Percentiles rank a stretch among this genome's conserved stretches.
Evolutionary conservation across 2,888 invertebrate species (phyloP).

Genomic region (Coleophora flavipennella): DNA sequence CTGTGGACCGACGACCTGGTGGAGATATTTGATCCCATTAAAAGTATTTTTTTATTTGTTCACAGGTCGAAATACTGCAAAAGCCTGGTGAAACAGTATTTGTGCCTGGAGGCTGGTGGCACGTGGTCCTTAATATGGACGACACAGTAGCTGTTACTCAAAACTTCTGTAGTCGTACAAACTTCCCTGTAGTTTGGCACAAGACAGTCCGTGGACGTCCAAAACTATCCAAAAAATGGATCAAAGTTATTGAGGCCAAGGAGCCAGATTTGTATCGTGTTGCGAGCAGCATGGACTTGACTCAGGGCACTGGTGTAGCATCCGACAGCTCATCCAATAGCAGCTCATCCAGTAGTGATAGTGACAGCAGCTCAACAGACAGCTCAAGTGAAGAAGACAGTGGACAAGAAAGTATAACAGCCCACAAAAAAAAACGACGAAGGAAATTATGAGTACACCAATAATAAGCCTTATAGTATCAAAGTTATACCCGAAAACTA

Average conservation of each 20-base stretch:
- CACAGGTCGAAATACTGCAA: conserved; percentile 92
- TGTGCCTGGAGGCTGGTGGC: conserved; percentile 99
- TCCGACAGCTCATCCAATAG: conserved; percentile 95
- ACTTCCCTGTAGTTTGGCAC: conserved; percentile 98
- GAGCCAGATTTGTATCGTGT: conserved; percentile 84
- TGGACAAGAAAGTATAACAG: conserved; percentile 90
- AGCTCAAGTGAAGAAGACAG: conserved; percentile 81
- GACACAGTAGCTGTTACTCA: conserved; percentile 98
- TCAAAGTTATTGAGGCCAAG: conserved; percentile 77
- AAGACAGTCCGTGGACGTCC: conserved; percentile 97
- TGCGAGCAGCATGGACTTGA: conserved; percentile 88
- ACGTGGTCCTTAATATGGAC: conserved; percentile 97
- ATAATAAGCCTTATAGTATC: conserved; percentile 34
- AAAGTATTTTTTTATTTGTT: conserved; percentile 27
- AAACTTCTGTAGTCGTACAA: conserved; percentile 96
- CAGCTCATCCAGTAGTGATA: conserved; percentile 82
- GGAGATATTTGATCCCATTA: conserved; percentile 4
- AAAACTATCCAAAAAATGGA: conserved; percentile 95
- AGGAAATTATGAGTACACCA: conserved; percentile 59
- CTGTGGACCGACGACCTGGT: too few species aligned
- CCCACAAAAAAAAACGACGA: conserved; percentile 86
- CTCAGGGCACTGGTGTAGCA: conserved; percentile 89
- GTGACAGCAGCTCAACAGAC: conserved; percentile 65
- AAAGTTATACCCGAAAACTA: conserved; percentile 14
- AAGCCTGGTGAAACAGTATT: conserved; percentile 98